These are phyloP conservation scores for Morpho helenor DNA, from an alignment of 2,888 invertebrate genomes.

Conservation along the genomic window DNA sequence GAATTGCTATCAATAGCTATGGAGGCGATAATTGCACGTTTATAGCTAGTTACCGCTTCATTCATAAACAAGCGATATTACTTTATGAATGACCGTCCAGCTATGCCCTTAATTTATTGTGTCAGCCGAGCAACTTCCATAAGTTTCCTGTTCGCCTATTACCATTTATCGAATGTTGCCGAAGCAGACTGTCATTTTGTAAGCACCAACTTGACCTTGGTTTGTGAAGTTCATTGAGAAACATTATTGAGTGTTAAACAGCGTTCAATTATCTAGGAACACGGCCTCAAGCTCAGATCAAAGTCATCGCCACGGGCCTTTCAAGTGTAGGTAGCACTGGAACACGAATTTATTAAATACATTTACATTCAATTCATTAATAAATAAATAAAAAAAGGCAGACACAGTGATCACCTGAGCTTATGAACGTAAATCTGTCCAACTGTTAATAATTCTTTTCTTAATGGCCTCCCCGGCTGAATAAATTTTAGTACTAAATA, in stretches of 20 bases:
- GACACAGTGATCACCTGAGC: constrained; percentile 50
- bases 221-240: constrained; percentile 60
- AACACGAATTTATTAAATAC: constrained; percentile 47
- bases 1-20: constrained; percentile 54
- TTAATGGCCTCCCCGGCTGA: constrained; percentile 67
- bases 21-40: constrained; percentile 65
- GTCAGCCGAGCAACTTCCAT: constrained; percentile 50
- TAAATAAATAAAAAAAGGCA: constrained; percentile 45
- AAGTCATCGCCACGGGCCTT: constrained; percentile 22
- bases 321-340: constrained; percentile 23
- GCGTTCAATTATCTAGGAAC: constrained; percentile 37
- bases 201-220: constrained; percentile 56
- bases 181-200: constrained; percentile 50
- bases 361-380: constrained; percentile 61
- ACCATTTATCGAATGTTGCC: constrained; percentile 67
- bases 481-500: constrained; percentile 75
- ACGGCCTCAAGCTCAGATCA: constrained; percentile 22
- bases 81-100: constrained; percentile 68
- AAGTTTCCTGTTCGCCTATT: constrained; percentile 64
- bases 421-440: constrained; percentile 64
- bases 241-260: constrained; percentile 35
- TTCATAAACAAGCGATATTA: constrained; percentile 70
- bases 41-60: constrained; percentile 56
- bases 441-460: constrained; percentile 63
- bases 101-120: constrained; percentile 64